Percentiles rank a stretch among this genome's conserved stretches.
Evolutionary conservation across 1,140 invertebrate genomes (phyloP).

Genomic region (Drosophila auraria): DNA sequence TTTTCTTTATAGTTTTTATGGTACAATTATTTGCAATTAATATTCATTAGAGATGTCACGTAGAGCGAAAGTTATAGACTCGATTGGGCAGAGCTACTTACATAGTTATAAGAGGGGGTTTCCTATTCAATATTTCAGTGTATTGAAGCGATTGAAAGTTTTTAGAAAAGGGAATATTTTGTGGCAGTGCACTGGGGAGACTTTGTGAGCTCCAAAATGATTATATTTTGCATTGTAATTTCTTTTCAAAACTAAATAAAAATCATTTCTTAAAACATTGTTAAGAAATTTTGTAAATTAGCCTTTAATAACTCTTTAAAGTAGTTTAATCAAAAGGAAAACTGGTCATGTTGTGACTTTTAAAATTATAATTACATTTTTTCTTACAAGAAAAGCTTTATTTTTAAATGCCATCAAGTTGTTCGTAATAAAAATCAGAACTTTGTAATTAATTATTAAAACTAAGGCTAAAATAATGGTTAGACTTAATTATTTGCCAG

Average conservation of each 20-base stretch:
- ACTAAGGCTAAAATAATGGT: neutral
- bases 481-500: neutral
- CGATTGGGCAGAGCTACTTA: slow-evolving; percentile 61
- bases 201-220: neutral
- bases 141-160: neutral
- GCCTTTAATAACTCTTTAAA: neutral
- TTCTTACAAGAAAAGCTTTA: no score
- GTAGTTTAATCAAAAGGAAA: neutral
- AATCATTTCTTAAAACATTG: no score
- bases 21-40: slow-evolving; percentile 68
- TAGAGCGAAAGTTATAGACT: slow-evolving; percentile 57
- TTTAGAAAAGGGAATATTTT: neutral
- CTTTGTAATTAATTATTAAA: neutral
- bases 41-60: slow-evolving; percentile 69
- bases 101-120: slow-evolving; percentile 38
- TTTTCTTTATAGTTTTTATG: slow-evolving; percentile 51
- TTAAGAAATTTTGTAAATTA: neutral
- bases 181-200: slow-evolving; percentile 7
- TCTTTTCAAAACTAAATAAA: neutral
- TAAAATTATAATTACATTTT: no score
- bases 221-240: neutral
- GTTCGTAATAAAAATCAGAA: no score
- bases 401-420: no score
- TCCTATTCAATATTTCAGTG: slow-evolving; percentile 4
- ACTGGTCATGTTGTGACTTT: no score